Evolutionary conservation across 2,888 invertebrate genomes (phyloP).

Genomic region (Nymphalis urticae): DNA sequence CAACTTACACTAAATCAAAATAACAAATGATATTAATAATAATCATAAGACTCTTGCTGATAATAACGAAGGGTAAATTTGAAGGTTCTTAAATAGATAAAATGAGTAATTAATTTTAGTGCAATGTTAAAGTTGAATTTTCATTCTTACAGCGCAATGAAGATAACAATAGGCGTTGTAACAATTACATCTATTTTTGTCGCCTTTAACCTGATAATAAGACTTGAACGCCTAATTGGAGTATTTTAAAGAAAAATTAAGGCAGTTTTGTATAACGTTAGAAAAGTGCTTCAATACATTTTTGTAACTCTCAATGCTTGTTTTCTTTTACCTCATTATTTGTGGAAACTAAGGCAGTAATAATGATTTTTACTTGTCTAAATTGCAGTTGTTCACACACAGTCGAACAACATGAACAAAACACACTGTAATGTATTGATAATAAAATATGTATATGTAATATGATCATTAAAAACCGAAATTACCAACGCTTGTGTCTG

Average conservation of each 20-base stretch:
- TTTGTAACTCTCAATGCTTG: neutral
- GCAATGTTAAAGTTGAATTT: neutral
- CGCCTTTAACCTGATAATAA: conserved; percentile 60
- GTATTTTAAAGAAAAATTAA: neutral
- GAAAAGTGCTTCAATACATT: neutral
- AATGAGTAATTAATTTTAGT: neutral
- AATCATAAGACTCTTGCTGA: no score
- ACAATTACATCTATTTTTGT: conserved; percentile 64
- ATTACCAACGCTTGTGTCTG: no score
- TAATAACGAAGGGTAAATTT: no score
- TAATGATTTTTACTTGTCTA: no score
- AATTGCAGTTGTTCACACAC: no score
- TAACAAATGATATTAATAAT: no score
- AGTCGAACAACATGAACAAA: neutral
- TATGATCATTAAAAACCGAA: no score
- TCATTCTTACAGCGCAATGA: conserved; percentile 65
- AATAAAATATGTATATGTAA: no score
- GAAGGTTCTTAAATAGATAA: no score
- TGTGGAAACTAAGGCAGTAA: no score
- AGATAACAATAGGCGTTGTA: conserved; percentile 69
- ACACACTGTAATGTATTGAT: neutral
- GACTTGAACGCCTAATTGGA: conserved; percentile 54
- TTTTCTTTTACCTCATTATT: conserved; percentile 9
- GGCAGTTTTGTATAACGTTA: neutral
- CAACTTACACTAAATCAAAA: no score